A percentile compares a stretch with the other conserved stretches of the same genome.
phyloP scores from a whole-genome alignment of 1,140 invertebrate genomes.

The Agrypnia vestita region DNA sequence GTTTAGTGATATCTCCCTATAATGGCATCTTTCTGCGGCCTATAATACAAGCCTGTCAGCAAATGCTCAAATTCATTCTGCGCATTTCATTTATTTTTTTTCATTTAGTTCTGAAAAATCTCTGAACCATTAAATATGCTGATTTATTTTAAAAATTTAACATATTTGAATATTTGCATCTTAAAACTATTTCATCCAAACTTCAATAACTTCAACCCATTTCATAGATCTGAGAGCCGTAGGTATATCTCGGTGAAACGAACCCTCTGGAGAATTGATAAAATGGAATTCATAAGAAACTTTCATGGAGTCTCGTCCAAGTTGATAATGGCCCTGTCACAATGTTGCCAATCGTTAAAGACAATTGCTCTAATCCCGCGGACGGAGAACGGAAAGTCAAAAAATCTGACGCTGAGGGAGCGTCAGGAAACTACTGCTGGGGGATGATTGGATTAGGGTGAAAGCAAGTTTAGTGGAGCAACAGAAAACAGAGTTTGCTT shows the following conservation, averaged over 20 bases:
- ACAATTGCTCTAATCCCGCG: neutral
- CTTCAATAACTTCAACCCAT: neutral
- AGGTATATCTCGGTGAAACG: neutral
- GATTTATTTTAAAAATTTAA: too few relatives aligned
- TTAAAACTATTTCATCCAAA: too few relatives aligned
- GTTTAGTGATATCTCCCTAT: too few relatives aligned
- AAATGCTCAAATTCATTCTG: too few relatives aligned
- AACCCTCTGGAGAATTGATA: neutral
- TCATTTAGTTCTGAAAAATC: too few relatives aligned
- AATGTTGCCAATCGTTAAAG: constrained; percentile 17
- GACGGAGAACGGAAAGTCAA: neutral
- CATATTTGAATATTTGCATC: too few relatives aligned
- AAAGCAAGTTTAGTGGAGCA: too few relatives aligned
- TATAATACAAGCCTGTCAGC: too few relatives aligned
- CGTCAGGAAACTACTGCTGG: neutral
- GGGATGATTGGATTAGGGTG: neutral
- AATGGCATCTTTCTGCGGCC: too few relatives aligned
- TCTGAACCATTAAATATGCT: too few relatives aligned
- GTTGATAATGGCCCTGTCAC: constrained; percentile 28
- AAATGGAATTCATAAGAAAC: constrained; percentile 21
- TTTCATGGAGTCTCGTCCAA: constrained; percentile 15
- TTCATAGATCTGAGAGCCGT: neutral
- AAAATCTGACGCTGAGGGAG: neutral
- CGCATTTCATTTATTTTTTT: too few relatives aligned
- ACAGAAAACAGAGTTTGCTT: too few relatives aligned